Evolutionary conservation across 2,888 invertebrate species (phyloP).

Genomic region (Gerris lacustris): DNA sequence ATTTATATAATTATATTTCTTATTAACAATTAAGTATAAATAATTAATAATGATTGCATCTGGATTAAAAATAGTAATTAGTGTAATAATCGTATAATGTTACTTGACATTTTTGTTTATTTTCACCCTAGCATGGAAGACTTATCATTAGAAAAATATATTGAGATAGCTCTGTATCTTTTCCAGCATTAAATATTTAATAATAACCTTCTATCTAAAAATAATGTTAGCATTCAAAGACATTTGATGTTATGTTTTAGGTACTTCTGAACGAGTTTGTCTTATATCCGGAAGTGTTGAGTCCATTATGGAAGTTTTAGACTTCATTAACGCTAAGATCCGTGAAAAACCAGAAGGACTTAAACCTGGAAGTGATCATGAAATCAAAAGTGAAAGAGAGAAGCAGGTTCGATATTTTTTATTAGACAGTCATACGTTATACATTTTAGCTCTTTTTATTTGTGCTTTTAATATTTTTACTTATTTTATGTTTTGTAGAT

Average conservation of each 20-base stretch:
- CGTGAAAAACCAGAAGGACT: slow-evolving; percentile 81
- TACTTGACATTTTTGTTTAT: too few relatives aligned
- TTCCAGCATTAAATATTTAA: too few relatives aligned
- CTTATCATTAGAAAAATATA: too few relatives aligned
- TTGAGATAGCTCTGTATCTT: too few relatives aligned
- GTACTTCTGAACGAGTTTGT: slow-evolving; percentile 87
- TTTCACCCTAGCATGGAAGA: too few relatives aligned
- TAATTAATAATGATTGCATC: too few relatives aligned
- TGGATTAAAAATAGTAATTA: too few relatives aligned
- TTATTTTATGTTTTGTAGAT: slow-evolving; percentile 42
- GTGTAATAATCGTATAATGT: too few relatives aligned
- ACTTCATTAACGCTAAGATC: slow-evolving; percentile 91
- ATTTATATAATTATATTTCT: too few relatives aligned
- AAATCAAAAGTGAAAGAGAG: slow-evolving; percentile 49
- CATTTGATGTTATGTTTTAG: slow-evolving; percentile 40
- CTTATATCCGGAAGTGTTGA: slow-evolving; percentile 83
- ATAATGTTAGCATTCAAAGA: too few relatives aligned
- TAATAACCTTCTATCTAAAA: too few relatives aligned
- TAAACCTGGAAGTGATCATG: slow-evolving; percentile 48
- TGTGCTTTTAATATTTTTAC: background rate
- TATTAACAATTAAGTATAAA: too few relatives aligned
- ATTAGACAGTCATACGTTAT: background rate
- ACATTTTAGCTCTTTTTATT: background rate
- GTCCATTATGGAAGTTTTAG: slow-evolving; percentile 79
- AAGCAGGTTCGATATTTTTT: slow-evolving; percentile 50